Evolutionary conservation across 2,797 vertebrate genomes (phyloP).

Genomic region (Centroberyx gerrardi): DNA sequence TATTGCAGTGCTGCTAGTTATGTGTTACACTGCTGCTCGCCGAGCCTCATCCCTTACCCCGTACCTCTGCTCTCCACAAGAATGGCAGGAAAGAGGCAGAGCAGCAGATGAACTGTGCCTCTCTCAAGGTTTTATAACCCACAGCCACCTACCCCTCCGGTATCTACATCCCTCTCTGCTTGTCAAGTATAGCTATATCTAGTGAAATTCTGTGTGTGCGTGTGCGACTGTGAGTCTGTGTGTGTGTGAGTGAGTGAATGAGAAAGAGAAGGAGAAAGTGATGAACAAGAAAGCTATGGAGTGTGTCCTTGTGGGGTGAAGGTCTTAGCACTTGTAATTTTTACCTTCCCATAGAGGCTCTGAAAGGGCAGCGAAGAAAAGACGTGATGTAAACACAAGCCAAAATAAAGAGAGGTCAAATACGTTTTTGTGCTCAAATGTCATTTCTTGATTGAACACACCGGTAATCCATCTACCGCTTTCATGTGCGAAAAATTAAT

Average conservation of each 20-base stretch:
- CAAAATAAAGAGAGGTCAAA: background rate
- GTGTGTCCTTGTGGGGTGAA: too few relatives aligned
- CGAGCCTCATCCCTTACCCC: background rate
- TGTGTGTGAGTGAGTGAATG: background rate
- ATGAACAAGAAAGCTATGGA: too few relatives aligned
- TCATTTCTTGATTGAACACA: background rate
- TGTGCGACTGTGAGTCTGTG: too few relatives aligned
- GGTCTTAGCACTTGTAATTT: background rate
- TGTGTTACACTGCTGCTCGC: background rate
- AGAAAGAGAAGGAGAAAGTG: background rate
- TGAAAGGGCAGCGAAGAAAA: background rate
- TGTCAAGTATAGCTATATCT: background rate
- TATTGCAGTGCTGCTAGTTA: background rate
- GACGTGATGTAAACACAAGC: background rate
- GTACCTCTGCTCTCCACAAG: background rate
- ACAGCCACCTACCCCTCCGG: background rate
- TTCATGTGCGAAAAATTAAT: background rate
- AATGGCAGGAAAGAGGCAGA: background rate
- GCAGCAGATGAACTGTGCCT: background rate
- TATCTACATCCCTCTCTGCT: background rate
- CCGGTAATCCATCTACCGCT: background rate
- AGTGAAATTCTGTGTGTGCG: too few relatives aligned
- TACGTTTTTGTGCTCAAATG: background rate
- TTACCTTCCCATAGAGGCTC: background rate
- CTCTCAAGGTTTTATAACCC: slow-evolving; percentile 20